Conservation (phyloP, 64 coral and sea anemone species). For the Pocillopora verrucosa region DNA sequence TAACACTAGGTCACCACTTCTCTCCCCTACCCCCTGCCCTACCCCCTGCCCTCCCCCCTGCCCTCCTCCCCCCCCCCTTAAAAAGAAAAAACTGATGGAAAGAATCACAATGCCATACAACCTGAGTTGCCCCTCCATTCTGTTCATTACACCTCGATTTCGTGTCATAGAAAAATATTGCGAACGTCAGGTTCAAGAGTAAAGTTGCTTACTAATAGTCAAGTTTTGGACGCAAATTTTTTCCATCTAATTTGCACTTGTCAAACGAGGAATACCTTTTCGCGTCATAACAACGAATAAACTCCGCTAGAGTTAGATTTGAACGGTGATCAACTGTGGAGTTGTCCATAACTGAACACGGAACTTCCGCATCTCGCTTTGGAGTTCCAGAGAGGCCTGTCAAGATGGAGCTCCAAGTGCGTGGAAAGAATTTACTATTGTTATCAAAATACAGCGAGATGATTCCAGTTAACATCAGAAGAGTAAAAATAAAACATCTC, state of each 20-base stretch:
- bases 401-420: neutral
- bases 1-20: neutral
- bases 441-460: neutral
- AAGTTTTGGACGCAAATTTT: neutral
- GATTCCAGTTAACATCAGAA: neutral
- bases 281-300: slow-evolving; percentile 80
- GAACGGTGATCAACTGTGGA: slow-evolving; percentile 65
- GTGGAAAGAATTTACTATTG: neutral
- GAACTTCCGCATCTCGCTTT: neutral
- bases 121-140: no score
- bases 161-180: no score
- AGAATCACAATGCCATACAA: no score
- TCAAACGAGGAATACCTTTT: slow-evolving; percentile 46
- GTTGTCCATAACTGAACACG: neutral
- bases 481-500: neutral
- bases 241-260: neutral
- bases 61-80: neutral
- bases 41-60: neutral
- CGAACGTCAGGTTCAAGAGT: no score
- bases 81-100: neutral
- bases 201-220: neutral
- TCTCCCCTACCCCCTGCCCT: no score
- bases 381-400: neutral
- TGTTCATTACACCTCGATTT: no score
- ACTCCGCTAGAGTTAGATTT: slow-evolving; percentile 81